Conservation (phyloP, 2,113 vertebrate genomes). For the Menidia beryllina region DNA sequence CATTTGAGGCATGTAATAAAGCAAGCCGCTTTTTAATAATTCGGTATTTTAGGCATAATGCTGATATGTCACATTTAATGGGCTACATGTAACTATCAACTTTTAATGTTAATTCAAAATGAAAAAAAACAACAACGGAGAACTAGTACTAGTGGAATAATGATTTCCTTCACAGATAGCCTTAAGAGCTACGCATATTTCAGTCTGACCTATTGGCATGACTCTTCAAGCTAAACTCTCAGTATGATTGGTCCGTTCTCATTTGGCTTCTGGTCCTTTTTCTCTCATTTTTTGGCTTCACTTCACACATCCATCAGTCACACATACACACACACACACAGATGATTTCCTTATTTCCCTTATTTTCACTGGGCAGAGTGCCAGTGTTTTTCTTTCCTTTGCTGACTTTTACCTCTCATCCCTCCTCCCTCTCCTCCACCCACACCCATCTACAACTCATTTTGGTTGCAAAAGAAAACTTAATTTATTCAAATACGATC, state of each 20-base stretch:
- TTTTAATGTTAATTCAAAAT: no score
- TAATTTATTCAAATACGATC: slow-evolving; percentile 59
- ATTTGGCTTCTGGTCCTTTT: slow-evolving; percentile 10
- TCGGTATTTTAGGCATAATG: background rate
- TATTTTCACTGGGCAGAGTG: slow-evolving; percentile 52
- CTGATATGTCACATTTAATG: background rate
- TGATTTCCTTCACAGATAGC: slow-evolving; percentile 17
- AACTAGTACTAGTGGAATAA: background rate
- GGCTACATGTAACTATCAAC: background rate
- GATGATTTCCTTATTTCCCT: slow-evolving; percentile 38
- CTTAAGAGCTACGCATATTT: slow-evolving; percentile 13
- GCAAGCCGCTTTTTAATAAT: background rate
- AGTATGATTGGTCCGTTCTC: slow-evolving; percentile 29
- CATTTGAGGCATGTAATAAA: background rate
- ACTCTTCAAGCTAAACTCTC: slow-evolving; percentile 14
- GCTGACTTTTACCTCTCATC: slow-evolving; percentile 44
- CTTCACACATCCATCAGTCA: slow-evolving; percentile 60
- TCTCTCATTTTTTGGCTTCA: slow-evolving; percentile 16
- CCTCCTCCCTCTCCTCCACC: background rate
- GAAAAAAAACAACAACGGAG: background rate
- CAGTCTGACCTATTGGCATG: slow-evolving; percentile 19
- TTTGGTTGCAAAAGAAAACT: slow-evolving; percentile 23
- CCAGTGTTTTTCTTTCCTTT: slow-evolving; percentile 66
- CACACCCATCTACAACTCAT: slow-evolving; percentile 29
- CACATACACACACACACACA: slow-evolving; percentile 56